Evolutionary conservation across 2,888 invertebrate species (phyloP).

Genomic region (Eupithecia abbreviata): DNA sequence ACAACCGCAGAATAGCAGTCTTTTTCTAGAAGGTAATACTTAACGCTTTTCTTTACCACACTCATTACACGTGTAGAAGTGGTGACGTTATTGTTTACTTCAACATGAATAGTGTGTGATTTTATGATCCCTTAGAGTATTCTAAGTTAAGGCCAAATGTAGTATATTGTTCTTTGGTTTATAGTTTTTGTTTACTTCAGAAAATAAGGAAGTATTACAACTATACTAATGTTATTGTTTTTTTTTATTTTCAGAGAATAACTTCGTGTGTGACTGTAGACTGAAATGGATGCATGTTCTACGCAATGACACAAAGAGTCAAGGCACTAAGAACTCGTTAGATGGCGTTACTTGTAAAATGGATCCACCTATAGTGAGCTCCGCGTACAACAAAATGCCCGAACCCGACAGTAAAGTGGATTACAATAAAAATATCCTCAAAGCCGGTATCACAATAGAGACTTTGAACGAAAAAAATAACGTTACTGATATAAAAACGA

Average conservation of each 20-base stretch:
- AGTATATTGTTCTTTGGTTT: too few relatives aligned
- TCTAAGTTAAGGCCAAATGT: too few relatives aligned
- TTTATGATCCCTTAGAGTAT: conserved; percentile 72
- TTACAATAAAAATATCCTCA: conserved; percentile 69
- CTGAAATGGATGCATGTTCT: conserved; percentile 91
- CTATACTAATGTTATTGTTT: conserved; percentile 6
- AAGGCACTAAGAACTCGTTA: conserved; percentile 86
- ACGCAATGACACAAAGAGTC: conserved; percentile 89
- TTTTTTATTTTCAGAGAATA: conserved; percentile 87
- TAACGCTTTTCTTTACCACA: conserved; percentile 66
- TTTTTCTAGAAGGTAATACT: conserved; percentile 89
- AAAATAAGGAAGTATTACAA: conserved; percentile 15
- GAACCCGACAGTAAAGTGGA: conserved; percentile 65
- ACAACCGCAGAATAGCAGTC: conserved; percentile 88
- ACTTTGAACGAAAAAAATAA: conserved; percentile 68
- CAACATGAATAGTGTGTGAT: conserved; percentile 70
- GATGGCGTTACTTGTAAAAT: conserved; percentile 89
- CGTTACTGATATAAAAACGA: conserved; percentile 63
- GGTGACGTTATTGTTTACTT: conserved; percentile 69
- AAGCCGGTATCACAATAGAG: conserved; percentile 71
- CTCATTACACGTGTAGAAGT: conserved; percentile 71
- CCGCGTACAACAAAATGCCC: conserved; percentile 77
- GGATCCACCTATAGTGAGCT: conserved; percentile 80
- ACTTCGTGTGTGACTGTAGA: conserved; percentile 92
- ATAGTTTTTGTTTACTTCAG: conserved; percentile 42